These are phyloP conservation scores for Pissodes strobi DNA, from an alignment of 1,140 invertebrate genomes.

Conservation along the genomic window DNA sequence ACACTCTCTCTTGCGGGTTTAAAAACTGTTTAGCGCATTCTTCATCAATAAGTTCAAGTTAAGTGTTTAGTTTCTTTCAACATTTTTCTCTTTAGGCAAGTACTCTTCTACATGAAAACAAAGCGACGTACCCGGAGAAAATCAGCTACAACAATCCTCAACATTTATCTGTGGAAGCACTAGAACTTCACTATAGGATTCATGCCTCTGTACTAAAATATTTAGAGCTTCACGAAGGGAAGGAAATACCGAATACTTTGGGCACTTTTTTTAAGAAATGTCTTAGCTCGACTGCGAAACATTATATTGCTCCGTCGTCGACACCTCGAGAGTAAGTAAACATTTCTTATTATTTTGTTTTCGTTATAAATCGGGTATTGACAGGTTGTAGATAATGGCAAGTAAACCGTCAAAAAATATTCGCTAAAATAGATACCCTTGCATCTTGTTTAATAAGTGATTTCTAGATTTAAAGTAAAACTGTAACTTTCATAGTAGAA, in stretches of 20 bases:
- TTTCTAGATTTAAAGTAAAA: no score
- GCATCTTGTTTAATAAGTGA: no score
- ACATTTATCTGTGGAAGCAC: constrained; percentile 83
- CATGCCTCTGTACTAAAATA: constrained; percentile 86
- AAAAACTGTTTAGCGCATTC: no score
- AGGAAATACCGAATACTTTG: constrained; percentile 47
- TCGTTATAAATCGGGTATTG: no score
- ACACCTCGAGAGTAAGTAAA: constrained; percentile 3
- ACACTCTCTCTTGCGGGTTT: no score
- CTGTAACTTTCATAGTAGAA: no score
- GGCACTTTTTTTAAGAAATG: constrained; percentile 53
- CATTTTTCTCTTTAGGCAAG: constrained; percentile 69
- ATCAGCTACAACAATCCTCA: constrained; percentile 85
- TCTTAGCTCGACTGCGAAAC: constrained; percentile 26
- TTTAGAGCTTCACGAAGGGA: constrained; percentile 69
- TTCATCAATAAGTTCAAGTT: no score
- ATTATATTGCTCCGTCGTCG: neutral
- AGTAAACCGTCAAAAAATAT: no score
- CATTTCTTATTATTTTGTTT: no score
- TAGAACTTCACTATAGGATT: constrained; percentile 83
- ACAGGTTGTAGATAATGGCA: no score
- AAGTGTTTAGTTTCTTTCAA: no score
- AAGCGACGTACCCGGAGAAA: constrained; percentile 82
- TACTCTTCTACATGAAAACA: constrained; percentile 75
- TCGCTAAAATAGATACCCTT: no score